Evolutionary conservation across 2,113 vertebrate genomes (phyloP), one percentile per base, ranked within the genome.

Genomic region (Apaloderma vittatum): DNA sequence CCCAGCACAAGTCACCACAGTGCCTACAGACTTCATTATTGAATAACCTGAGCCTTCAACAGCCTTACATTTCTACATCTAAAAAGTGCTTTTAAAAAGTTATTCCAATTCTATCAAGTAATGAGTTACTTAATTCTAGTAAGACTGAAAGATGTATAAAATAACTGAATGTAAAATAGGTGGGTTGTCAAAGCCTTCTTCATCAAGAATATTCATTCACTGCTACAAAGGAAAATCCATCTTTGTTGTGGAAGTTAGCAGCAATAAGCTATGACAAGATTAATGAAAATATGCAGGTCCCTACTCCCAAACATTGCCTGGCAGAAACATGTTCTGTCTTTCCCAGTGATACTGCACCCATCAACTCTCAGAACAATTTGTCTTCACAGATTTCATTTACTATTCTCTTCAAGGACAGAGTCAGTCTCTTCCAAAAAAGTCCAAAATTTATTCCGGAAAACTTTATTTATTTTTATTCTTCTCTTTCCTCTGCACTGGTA

Each of bases 281-380:
- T 59, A 94, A 95, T 92, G 93, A 94, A 95, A 95, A 92, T 91
- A 95, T 95, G 94, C 79, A 81, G 80, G 86, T 88, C 88, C 65
- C 88, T 94, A 84, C 94, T 95, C 86, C 86, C 94, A 80, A 91
- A 93, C 72, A 95, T 63, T 63, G 86, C 83, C 88, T 95, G 79
- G 83, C 86, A 94, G 93, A 96, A 97, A 92, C 94, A 92, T 94
- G 88, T 94, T 94, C 59, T 95, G 83, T 97, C 94, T 86, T 86
- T 96, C 72, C 83, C 43, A 70, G 71, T 34, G 88, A 83, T 86
- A 61, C 63, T 66, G 68, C 88, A 93, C 72, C 75, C 96, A 91
- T 94, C 86, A 88, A 32, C 17, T 58, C 88, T 67, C 76, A 46
- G 63, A 94, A 93, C 72, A 70, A 88, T 96, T 92, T 88, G 72